phyloP scores from a whole-genome alignment of 2,888 invertebrate species.

The Sinopyrophorus schimmeli region DNA sequence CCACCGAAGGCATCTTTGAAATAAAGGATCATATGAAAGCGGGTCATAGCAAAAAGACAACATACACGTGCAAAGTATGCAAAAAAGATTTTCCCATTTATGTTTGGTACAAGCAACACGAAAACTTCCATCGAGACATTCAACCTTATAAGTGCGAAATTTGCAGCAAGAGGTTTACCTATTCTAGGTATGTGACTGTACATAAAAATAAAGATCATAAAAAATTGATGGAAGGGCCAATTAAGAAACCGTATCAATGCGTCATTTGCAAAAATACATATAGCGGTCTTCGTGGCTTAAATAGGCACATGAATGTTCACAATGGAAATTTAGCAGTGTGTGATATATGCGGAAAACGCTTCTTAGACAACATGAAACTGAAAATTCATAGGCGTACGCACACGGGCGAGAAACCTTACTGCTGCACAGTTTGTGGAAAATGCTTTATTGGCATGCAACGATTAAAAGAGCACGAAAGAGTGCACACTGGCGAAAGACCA shows the following conservation, averaged over 20 bases:
- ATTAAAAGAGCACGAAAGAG: constrained; percentile 62
- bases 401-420: constrained; percentile 57
- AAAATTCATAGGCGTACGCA: constrained; percentile 59
- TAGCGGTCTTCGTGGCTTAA: too few species aligned
- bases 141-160: constrained; percentile 48
- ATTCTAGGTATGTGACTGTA: constrained; percentile 43
- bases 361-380: constrained; percentile 56
- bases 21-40: constrained; percentile 48
- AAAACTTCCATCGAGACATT: constrained; percentile 61
- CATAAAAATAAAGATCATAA: constrained; percentile 52
- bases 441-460: constrained; percentile 63
- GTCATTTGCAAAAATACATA: too few species aligned
- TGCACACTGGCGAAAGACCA: constrained; percentile 64
- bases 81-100: constrained; percentile 60
- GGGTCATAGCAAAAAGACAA: constrained; percentile 50
- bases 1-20: constrained; percentile 46
- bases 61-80: constrained; percentile 60
- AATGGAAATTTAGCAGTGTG: constrained; percentile 57
- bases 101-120: constrained; percentile 30
- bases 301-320: constrained; percentile 50
- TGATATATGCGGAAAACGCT: constrained; percentile 60
- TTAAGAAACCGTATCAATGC: neutral
- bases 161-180: constrained; percentile 12
- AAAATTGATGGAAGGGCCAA: constrained; percentile 46
- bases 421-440: constrained; percentile 50